phyloP scores from a whole-genome alignment of 2,797 vertebrate genomes.

The Aselliscus stoliczkanus region DNA sequence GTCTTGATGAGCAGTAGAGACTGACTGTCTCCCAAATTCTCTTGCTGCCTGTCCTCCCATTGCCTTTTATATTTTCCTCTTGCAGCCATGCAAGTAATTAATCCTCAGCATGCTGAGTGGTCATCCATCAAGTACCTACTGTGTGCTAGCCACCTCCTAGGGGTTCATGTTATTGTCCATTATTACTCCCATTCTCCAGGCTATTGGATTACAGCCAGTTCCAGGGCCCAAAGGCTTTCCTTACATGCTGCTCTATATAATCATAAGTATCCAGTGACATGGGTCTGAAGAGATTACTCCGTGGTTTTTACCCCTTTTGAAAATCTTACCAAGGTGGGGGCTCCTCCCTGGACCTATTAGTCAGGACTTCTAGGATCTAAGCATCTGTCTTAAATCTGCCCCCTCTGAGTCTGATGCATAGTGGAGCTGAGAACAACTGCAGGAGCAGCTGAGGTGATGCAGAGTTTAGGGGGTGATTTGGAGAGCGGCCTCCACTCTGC shows the following conservation, averaged over 20 bases:
- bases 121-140: neutral
- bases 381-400: neutral
- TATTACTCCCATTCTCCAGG: neutral
- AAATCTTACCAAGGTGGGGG: neutral
- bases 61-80: neutral
- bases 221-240: neutral
- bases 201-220: neutral
- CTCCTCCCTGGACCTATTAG: neutral
- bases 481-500: neutral
- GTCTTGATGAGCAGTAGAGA: neutral
- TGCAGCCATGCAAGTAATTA: neutral
- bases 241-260: neutral
- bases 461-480: neutral
- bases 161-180: accelerated
- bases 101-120: neutral
- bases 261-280: neutral
- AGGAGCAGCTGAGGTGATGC: accelerated
- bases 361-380: neutral
- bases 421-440: neutral
- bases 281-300: neutral
- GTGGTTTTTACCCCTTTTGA: neutral
- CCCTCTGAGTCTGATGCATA: accelerated
- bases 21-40: too few relatives aligned
- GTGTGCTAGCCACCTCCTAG: too few relatives aligned
- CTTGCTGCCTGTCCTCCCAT: neutral